Percentiles rank a stretch among this genome's conserved stretches.
These are phyloP conservation scores for Eupleurogrammus muticus DNA, from an alignment of 2,797 vertebrate species.

Conservation along the genomic window DNA sequence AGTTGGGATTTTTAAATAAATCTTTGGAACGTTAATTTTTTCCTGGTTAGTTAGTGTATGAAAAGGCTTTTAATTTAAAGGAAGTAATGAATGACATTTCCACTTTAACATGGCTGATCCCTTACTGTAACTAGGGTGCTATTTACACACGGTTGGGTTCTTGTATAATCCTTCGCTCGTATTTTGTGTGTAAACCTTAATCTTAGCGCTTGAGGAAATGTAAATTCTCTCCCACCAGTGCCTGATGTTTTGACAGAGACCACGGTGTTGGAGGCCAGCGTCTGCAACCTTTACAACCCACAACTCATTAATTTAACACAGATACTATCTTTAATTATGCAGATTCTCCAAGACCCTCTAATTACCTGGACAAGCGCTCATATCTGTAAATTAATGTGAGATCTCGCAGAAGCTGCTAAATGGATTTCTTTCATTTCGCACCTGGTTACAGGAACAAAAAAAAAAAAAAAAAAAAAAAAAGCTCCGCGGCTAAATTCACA, in stretches of 20 bases:
- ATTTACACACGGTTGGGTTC: background rate
- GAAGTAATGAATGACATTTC: too few relatives aligned
- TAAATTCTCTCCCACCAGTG: conserved; percentile 12
- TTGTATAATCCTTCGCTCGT: background rate
- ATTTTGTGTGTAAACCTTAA: background rate
- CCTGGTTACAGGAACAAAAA: conserved; percentile 43
- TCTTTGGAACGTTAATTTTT: too few relatives aligned
- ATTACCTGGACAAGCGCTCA: conserved; percentile 68
- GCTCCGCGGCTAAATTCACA: conserved; percentile 16
- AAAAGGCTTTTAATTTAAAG: too few relatives aligned
- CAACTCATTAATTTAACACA: conserved; percentile 54
- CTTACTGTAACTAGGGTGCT: too few relatives aligned
- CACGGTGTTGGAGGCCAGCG: conserved; percentile 15
- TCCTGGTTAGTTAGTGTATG: too few relatives aligned
- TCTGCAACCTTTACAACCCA: conserved; percentile 40
- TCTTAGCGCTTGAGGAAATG: background rate
- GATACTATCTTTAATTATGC: conserved; percentile 73
- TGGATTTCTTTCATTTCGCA: conserved; percentile 25
- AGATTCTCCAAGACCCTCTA: conserved; percentile 57
- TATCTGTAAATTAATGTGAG: conserved; percentile 49
- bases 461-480: conserved; percentile 20
- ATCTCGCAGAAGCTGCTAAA: conserved; percentile 33
- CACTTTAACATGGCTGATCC: too few relatives aligned
- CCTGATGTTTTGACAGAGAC: conserved; percentile 13
- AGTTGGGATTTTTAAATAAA: too few relatives aligned